Base-by-base conservation (phyloP, 2,797 vertebrate genomes). In the Fratercula arctica region DNA sequence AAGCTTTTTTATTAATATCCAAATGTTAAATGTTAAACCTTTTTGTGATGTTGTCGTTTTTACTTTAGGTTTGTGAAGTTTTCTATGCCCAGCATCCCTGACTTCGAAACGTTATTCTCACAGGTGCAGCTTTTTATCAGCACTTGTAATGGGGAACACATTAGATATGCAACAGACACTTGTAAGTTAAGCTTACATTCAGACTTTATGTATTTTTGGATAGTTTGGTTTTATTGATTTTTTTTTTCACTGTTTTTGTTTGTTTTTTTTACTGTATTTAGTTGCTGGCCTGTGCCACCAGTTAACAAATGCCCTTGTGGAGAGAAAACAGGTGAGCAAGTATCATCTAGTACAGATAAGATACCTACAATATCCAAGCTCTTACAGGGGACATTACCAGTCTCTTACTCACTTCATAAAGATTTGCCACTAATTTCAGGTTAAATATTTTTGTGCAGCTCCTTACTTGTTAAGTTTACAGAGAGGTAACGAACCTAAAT, bases 91-190 rank as follows among this genome's bases (percentile, higher is more conserved):
- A 99, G 99, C 98, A 99, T 99, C 98, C 99, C 99, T 92, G 99
- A 99, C 98, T 99, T 99, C 93, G 99, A 99, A 98, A 99, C 99
- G 0, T 98, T 99, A 93, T 99, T 99, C 98, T 99, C 99, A 78
- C 99, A 99, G 98, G 99, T 99, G 96, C 99, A 99, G 97, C 99
- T 99, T 95, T 99, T 99, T 98, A 99, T 99, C 98, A 99, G 99
- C 97, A 99, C 99, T 95, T 99, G 99, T 98, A 99, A 99, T 10
- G 99, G 99, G 64, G 99, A 99, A 95, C 99, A 99, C 98, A 99
- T 99, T 97, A 98, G 99, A 98, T 99, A 99, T 86, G 99, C 99
- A 97, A 99, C 99, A 98, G 99, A 99, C 98, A 99, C 99, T 95
- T 99, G 99, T 99, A 97, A 99, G 99, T 98, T 76, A 23, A 91